Base-by-base conservation (phyloP, 2,113 vertebrate genomes). In the Chlamydotis undulata region DNA sequence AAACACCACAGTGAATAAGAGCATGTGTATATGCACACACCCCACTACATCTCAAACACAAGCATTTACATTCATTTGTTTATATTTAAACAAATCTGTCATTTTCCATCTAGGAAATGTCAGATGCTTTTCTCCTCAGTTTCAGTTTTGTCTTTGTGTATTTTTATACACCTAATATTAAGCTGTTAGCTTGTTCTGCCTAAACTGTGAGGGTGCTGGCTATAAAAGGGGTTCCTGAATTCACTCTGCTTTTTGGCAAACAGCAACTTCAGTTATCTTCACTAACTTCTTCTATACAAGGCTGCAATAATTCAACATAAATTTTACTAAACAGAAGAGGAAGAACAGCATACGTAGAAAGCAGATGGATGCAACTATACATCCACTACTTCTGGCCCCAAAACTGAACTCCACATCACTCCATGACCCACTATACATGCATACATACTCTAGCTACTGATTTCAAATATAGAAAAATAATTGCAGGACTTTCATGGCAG, bases 11-110 rank as follows among this genome's bases (percentile, higher is more conserved):
- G 35, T 71, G 59, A 65, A 90, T 80, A 82, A 50, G 60, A 2
- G 2, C 16, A 11, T 0, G 1, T 1, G 1, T 59, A 18, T 14
- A 53, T 24, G 24, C 24, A 73, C 14, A 43, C 10, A 45, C 22
- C 6, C 21, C 19, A 49, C n/a, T 37, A 75, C 29, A 59, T 24
- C 69, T 84, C 74, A 83, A 70, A 63, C n/a, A 80, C 11, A 76
- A 65, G 24, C 7, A 41, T 41, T 73, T 80, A 86, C 18, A 80
- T 50, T 57, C 71, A 37, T 61, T 85, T 85, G 35, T 39, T 94
- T 78, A 19, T 35, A 68, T 76, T 47, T 81, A 88, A 86, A 63
- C 14, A 93, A 85, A 11, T 7, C 19, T 61, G 37, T 22, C 5
- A 55, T 84, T 81, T 88, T 63, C 28, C 24, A 23, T 63, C 94